Evolutionary conservation across 2,113 vertebrate genomes (phyloP).

Genomic region (Acanthochromis polyacanthus): DNA sequence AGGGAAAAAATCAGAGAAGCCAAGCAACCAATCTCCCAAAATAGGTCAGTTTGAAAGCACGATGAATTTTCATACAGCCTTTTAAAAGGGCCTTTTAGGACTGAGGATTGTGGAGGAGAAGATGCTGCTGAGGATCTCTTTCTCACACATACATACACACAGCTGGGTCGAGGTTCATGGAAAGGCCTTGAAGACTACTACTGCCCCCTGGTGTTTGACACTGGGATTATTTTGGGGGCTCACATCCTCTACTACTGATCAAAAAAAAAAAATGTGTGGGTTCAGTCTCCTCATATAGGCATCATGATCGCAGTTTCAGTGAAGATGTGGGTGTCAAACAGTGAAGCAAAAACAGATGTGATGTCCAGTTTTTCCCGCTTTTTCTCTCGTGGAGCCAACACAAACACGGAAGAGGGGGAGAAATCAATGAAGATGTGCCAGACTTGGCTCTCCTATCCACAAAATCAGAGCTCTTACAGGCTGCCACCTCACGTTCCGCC

Average conservation of each 20-base stretch:
- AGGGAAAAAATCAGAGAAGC: conserved; percentile 43
- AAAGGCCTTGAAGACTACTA: conserved; percentile 66
- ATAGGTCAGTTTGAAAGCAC: conserved; percentile 80
- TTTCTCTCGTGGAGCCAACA: conserved; percentile 63
- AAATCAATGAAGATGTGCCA: conserved; percentile 79
- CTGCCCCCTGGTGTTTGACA: conserved; percentile 74
- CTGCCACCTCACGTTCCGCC: conserved; percentile 59
- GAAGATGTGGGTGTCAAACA: conserved; percentile 62
- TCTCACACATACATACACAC: conserved; percentile 4
- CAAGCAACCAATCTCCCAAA: conserved; percentile 72
- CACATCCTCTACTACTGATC: conserved; percentile 40
- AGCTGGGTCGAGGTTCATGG: conserved; percentile 52
- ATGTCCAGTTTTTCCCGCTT: conserved; percentile 30
- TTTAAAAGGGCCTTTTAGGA: conserved; percentile 72
- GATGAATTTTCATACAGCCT: conserved; percentile 71
- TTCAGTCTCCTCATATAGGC: conserved; percentile 58
- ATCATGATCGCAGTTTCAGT: conserved; percentile 39
- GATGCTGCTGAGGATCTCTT: conserved; percentile 66
- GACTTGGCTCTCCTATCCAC: conserved; percentile 59
- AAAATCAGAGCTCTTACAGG: conserved; percentile 38
- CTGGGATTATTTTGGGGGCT: neutral
- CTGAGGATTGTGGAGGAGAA: conserved; percentile 67
- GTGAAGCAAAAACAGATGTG: conserved; percentile 48
- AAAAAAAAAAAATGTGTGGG: conserved; percentile 53
- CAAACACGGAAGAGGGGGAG: conserved; percentile 58